phyloP scores from a whole-genome alignment of 2,113 vertebrate genomes.

The Puffinus mauretanicus region DNA sequence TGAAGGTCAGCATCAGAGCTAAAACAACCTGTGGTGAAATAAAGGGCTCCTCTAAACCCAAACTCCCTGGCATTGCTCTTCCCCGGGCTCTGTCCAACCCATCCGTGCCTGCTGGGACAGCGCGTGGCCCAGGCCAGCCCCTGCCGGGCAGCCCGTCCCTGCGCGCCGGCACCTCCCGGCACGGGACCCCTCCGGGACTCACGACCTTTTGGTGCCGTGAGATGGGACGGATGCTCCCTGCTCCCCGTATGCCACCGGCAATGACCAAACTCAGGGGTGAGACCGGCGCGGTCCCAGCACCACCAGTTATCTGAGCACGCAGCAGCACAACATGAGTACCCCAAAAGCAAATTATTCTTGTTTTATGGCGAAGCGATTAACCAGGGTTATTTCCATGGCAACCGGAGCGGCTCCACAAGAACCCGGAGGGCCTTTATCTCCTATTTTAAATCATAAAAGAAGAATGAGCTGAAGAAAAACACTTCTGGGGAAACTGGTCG shows the following conservation, averaged over 20 bases:
- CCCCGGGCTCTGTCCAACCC: not conserved
- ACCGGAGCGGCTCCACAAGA: not conserved
- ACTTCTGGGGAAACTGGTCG: not conserved
- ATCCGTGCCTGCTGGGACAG: not conserved
- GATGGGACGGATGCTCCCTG: not conserved
- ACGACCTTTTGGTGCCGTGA: not conserved
- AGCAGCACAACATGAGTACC: not conserved
- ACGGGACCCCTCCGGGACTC: fast-evolving
- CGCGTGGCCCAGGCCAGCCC: not conserved
- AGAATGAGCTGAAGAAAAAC: not conserved
- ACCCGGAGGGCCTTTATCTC: not conserved
- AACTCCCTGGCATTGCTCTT: not conserved
- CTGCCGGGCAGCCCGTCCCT: not conserved
- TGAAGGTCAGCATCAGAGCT: not conserved
- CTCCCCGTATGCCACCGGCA: not conserved
- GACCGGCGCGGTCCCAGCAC: not conserved
- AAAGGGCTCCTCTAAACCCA: not conserved
- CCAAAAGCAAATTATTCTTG: not conserved
- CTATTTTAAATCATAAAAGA: constrained; percentile 28
- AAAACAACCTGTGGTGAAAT: not conserved
- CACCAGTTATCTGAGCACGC: not conserved
- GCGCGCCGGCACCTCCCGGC: not conserved
- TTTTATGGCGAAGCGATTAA: not conserved
- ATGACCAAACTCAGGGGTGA: not conserved
- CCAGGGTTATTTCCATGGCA: constrained; percentile 46